These are phyloP conservation scores for Patella vulgata DNA, from an alignment of 1,140 invertebrate species.

Conservation along the genomic window DNA sequence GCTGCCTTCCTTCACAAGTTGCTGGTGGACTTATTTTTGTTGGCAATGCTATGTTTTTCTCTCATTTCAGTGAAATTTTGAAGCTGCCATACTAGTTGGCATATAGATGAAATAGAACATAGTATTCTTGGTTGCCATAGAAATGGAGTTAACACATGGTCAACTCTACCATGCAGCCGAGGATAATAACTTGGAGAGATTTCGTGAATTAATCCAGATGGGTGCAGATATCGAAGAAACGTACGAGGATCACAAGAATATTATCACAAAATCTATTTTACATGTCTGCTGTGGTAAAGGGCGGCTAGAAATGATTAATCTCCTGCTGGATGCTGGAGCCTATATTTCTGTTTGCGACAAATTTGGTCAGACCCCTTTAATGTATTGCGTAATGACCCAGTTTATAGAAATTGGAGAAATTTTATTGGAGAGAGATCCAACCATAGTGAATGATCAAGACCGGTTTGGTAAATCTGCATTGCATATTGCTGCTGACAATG, in stretches of 20 bases:
- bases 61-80: too few species aligned
- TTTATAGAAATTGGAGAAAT: slow-evolving; percentile 30
- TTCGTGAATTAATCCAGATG: slow-evolving; percentile 27
- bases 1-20: too few species aligned
- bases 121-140: too few species aligned
- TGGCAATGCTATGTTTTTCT: too few species aligned
- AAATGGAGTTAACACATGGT: too few species aligned
- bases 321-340: slow-evolving; percentile 30
- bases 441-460: slow-evolving; percentile 30
- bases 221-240: slow-evolving; percentile 43
- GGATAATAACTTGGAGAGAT: slow-evolving; percentile 21
- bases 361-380: slow-evolving; percentile 42
- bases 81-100: too few species aligned
- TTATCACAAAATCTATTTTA: slow-evolving; percentile 46
- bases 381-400: slow-evolving; percentile 37
- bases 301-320: slow-evolving; percentile 33
- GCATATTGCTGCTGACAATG: slow-evolving; percentile 30
- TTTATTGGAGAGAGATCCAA: slow-evolving; percentile 14
- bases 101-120: too few species aligned
- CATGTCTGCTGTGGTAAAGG: slow-evolving; percentile 51
- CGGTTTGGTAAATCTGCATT: slow-evolving; percentile 34
- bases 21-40: too few species aligned
- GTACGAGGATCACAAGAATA: slow-evolving; percentile 42
- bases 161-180: slow-evolving; percentile 42
- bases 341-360: slow-evolving; percentile 28